Conservation (phyloP, 2,113 vertebrate genomes). For the Mesembrinibis cayennensis region DNA sequence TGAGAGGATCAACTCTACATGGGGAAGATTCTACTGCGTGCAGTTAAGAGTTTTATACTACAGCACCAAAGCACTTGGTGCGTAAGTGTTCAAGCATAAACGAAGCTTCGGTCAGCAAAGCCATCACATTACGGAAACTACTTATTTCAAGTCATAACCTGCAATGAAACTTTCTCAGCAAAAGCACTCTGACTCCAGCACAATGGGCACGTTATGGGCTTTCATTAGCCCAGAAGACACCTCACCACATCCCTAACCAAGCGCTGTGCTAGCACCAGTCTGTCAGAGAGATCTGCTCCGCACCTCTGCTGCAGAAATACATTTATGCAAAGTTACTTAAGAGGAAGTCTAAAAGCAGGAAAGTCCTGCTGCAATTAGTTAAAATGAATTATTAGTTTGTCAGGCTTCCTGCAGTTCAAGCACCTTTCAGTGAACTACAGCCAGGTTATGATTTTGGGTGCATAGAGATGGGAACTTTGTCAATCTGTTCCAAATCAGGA, state of each 20-base stretch:
- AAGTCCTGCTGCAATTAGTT: neutral
- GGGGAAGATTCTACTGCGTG: neutral
- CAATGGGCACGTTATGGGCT: neutral
- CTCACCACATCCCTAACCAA: neutral
- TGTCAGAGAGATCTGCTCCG: neutral
- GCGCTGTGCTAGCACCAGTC: rapidly evolving
- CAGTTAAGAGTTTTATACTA: neutral
- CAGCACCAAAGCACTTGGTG: neutral
- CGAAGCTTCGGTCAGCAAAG: neutral
- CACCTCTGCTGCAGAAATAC: neutral
- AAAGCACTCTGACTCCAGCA: neutral
- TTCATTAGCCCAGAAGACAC: neutral
- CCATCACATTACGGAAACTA: neutral
- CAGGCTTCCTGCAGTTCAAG: neutral
- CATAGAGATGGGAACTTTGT: neutral
- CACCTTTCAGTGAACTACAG: neutral
- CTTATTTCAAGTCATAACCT: neutral
- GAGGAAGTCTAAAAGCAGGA: conserved; percentile 18
- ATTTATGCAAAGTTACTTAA: neutral
- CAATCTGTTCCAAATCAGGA: neutral
- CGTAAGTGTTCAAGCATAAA: neutral
- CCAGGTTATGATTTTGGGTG: neutral
- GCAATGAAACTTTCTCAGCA: neutral
- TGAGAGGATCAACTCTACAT: neutral
- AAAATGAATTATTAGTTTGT: neutral